Evolutionary conservation across 2,113 vertebrate species (phyloP).

Genomic region (Gambusia affinis): DNA sequence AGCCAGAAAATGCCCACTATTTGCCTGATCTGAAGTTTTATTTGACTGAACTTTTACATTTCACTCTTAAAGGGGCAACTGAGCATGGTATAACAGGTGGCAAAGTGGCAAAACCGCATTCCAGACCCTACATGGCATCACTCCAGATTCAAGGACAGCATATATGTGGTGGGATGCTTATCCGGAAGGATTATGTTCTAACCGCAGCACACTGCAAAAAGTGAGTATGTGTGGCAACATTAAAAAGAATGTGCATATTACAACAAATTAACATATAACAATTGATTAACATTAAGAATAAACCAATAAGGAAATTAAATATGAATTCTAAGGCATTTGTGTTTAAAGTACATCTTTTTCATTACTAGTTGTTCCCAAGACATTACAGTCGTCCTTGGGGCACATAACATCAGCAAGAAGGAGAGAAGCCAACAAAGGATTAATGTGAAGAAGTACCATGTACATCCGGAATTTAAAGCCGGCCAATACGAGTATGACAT

Average conservation of each 20-base stretch:
- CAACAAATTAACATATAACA: background rate
- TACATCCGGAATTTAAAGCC: slow-evolving; percentile 38
- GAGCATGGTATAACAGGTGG: slow-evolving; percentile 81
- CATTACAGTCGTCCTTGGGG: slow-evolving; percentile 71
- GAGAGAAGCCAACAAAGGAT: slow-evolving; percentile 69
- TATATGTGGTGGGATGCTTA: slow-evolving; percentile 72
- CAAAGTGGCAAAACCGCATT: slow-evolving; percentile 73
- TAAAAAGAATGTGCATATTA: background rate
- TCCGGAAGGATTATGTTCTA: slow-evolving; percentile 70
- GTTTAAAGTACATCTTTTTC: background rate
- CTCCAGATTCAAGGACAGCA: slow-evolving; percentile 26
- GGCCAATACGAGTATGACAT: slow-evolving; percentile 41
- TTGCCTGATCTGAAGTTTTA: background rate
- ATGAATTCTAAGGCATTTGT: background rate
- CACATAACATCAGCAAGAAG: slow-evolving; percentile 55
- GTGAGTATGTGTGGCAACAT: background rate
- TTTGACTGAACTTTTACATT: background rate
- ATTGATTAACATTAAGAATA: too few relatives aligned
- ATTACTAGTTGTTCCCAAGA: accelerated
- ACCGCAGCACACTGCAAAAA: slow-evolving; percentile 58
- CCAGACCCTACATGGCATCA: slow-evolving; percentile 85
- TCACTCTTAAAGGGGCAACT: slow-evolving; percentile 59
- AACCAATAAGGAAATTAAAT: background rate
- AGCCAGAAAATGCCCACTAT: background rate
- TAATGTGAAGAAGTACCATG: slow-evolving; percentile 32